Conservation (phyloP, 1,140 invertebrate genomes). For the Eupeodes corollae region DNA sequence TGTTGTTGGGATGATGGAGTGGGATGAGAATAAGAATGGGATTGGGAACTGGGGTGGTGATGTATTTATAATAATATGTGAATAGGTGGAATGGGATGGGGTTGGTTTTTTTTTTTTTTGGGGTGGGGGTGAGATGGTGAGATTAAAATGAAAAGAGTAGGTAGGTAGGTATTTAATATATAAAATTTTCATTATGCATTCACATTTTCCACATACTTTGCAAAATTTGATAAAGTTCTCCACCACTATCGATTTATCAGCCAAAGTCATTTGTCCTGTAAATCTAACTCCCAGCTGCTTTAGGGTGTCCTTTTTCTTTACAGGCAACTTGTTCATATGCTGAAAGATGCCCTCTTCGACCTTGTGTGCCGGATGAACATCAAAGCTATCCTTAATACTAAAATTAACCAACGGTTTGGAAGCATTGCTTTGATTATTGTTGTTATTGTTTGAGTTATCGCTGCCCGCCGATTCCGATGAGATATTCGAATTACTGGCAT, state of each 20-base stretch:
- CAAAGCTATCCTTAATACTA: slow-evolving; percentile 35
- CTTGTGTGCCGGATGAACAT: slow-evolving; percentile 34
- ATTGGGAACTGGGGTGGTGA: no score
- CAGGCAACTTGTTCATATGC: slow-evolving; percentile 34
- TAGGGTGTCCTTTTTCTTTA: slow-evolving; percentile 34
- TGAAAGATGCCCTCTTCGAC: slow-evolving; percentile 36
- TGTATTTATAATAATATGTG: no score
- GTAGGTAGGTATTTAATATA: neutral
- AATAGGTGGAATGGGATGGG: no score
- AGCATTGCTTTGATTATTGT: slow-evolving; percentile 3
- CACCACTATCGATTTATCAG: slow-evolving; percentile 36
- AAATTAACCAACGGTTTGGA: slow-evolving; percentile 28
- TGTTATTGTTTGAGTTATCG: slow-evolving; percentile 16
- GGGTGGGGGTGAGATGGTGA: no score
- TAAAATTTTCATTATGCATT: slow-evolving; percentile 3
- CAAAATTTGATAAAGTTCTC: slow-evolving; percentile 35
- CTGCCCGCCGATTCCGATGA: slow-evolving; percentile 30
- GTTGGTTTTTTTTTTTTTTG: no score
- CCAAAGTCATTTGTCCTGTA: slow-evolving; percentile 35
- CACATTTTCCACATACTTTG: slow-evolving; percentile 17
- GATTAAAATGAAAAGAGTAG: no score
- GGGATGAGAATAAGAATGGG: no score
- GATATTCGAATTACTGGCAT: slow-evolving; percentile 34
- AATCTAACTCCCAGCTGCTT: slow-evolving; percentile 33
- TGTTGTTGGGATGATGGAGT: no score